A percentile compares a stretch with the other conserved stretches of the same genome.
phyloP scores from a whole-genome alignment of 2,113 vertebrate species.

The Antennarius striatus region DNA sequence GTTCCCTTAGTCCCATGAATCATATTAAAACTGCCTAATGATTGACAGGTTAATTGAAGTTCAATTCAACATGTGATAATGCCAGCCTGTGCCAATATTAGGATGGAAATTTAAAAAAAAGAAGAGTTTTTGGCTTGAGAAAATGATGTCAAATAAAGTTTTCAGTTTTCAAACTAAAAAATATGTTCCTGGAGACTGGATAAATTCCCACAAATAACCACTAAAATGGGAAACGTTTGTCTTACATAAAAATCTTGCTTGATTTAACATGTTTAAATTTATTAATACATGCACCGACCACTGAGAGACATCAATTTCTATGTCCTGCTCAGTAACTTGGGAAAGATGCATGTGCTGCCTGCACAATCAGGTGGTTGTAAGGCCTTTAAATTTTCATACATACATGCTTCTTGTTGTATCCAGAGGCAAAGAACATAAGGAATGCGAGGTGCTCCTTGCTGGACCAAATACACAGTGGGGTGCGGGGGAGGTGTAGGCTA shows the following conservation, averaged over 20 bases:
- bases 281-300: background rate
- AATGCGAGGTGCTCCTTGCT: background rate
- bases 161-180: too few relatives aligned
- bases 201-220: too few relatives aligned
- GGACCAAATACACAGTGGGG: conserved; percentile 13
- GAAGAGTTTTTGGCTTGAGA: too few relatives aligned
- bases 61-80: background rate
- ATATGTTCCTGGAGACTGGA: too few relatives aligned
- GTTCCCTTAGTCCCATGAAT: background rate
- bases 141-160: too few relatives aligned
- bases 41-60: conserved; percentile 52
- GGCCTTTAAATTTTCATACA: conserved; percentile 21
- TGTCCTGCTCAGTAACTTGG: background rate
- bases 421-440: conserved; percentile 7
- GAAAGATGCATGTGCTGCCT: conserved; percentile 1
- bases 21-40: conserved; percentile 20
- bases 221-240: too few relatives aligned
- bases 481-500: too few relatives aligned
- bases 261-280: background rate
- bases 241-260: too few relatives aligned
- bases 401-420: background rate
- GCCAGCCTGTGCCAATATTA: background rate
- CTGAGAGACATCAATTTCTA: background rate
- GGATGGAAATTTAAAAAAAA: too few relatives aligned
- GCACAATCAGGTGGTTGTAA: conserved; percentile 13